Evolutionary conservation across 2,113 vertebrate species (phyloP).

Genomic region (Procavia capensis): DNA sequence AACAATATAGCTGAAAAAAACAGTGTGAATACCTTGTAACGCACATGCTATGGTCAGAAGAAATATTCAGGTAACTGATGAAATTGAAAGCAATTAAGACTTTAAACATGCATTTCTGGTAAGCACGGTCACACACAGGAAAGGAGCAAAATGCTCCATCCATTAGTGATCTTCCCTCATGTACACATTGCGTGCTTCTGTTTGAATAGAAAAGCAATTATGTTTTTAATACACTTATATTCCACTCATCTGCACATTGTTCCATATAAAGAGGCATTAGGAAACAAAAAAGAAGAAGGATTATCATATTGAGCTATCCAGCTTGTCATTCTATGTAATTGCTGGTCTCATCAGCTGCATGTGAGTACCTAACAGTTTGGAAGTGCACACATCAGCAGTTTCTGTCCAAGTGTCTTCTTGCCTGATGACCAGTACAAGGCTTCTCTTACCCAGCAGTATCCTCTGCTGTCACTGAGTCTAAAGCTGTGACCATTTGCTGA

Average conservation of each 20-base stretch:
- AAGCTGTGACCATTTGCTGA: not conserved
- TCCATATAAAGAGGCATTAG: slow-evolving; percentile 79
- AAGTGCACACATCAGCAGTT: slow-evolving; percentile 63
- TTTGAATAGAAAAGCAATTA: slow-evolving; percentile 83
- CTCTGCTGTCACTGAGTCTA: slow-evolving; percentile 48
- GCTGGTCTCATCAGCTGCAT: slow-evolving; percentile 58
- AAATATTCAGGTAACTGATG: slow-evolving; percentile 47
- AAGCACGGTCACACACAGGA: slow-evolving; percentile 27
- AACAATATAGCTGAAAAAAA: not conserved
- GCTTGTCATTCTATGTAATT: slow-evolving; percentile 66
- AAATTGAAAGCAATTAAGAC: slow-evolving; percentile 71
- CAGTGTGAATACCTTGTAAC: fast-evolving
- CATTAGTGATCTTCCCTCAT: slow-evolving; percentile 71
- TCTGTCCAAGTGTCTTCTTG: not conserved
- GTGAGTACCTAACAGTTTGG: slow-evolving; percentile 53
- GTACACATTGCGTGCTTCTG: not conserved
- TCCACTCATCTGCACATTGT: slow-evolving; percentile 77
- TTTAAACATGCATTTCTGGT: slow-evolving; percentile 49
- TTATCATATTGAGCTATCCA: slow-evolving; percentile 76
- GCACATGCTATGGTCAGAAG: not conserved
- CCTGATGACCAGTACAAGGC: not conserved
- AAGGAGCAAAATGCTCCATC: slow-evolving; percentile 38
- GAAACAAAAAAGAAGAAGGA: slow-evolving; percentile 63
- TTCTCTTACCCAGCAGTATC: not conserved
- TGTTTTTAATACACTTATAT: slow-evolving; percentile 79